Conservation (phyloP, 2,113 vertebrate genomes). For the Manacus vitellinus region DNA sequence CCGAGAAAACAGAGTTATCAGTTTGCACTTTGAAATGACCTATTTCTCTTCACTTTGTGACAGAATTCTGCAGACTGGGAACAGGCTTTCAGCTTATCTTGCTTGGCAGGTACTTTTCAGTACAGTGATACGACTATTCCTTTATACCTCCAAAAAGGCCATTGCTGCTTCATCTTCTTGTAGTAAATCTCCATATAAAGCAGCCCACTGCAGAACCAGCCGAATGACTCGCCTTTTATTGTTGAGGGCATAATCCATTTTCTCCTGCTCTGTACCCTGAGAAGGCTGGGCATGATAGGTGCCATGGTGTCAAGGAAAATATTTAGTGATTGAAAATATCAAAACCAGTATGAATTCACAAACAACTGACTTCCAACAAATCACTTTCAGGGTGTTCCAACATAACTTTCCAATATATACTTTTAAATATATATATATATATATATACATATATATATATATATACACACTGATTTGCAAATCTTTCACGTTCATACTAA, state of each 20-base stretch:
- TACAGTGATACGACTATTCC: not conserved
- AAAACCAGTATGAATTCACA: not conserved
- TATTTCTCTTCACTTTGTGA: not conserved
- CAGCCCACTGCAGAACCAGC: constrained; percentile 90
- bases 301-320: constrained; percentile 83
- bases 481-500: not conserved
- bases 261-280: constrained; percentile 95
- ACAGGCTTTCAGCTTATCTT: not conserved
- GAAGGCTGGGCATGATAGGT: constrained; percentile 94
- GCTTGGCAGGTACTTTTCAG: not conserved
- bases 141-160: constrained; percentile 88
- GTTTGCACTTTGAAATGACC: not conserved
- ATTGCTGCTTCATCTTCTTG: constrained; percentile 88
- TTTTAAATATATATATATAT: not conserved
- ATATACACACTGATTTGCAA: not conserved
- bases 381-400: not conserved
- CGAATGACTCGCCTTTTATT: constrained; percentile 92
- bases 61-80: not conserved
- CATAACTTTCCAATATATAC: not conserved
- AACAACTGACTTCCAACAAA: not conserved
- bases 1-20: not conserved
- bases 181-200: constrained; percentile 84
- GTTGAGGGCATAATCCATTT: constrained; percentile 93
- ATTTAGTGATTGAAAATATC: not conserved
- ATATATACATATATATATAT: no score